A percentile compares a stretch with the other conserved stretches of the same genome.
These are phyloP conservation scores for Listronotus bonariensis DNA, from an alignment of 1,140 invertebrate genomes.

Conservation along the genomic window DNA sequence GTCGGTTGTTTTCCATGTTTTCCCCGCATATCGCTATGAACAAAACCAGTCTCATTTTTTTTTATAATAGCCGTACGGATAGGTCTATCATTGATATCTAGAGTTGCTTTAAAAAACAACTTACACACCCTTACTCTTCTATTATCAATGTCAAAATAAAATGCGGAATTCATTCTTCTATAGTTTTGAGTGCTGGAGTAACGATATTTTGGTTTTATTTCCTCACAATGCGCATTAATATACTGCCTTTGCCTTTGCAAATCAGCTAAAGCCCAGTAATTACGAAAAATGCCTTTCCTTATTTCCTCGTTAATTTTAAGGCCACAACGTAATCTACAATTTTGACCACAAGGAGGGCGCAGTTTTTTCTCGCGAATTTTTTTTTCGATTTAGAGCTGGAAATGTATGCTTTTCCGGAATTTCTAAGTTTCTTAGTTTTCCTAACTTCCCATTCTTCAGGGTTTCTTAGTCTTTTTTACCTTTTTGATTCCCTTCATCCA, in stretches of 20 bases:
- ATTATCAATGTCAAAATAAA: conserved; percentile 26
- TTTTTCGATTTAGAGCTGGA: too few species aligned
- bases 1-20: conserved; percentile 18
- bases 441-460: conserved; percentile 1
- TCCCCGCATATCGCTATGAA: conserved; percentile 13
- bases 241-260: conserved; percentile 27
- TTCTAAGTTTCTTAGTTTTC: too few species aligned
- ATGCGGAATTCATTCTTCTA: conserved; percentile 19
- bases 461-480: background rate
- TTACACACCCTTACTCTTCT: conserved; percentile 32
- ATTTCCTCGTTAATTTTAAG: too few species aligned
- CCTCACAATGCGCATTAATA: conserved; percentile 5
- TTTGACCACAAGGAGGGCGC: too few species aligned
- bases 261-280: conserved; percentile 25
- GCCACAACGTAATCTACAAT: too few species aligned
- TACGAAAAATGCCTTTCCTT: background rate
- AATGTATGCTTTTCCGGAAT: too few species aligned
- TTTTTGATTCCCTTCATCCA: background rate
- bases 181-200: conserved; percentile 9
- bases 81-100: conserved; percentile 29
- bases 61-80: conserved; percentile 23
- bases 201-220: conserved; percentile 36
- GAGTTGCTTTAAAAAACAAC: conserved; percentile 30
- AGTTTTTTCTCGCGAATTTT: too few species aligned
- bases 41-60: conserved; percentile 13